Conservation (phyloP, 1,140 invertebrate species). For the Triops cancriformis region DNA sequence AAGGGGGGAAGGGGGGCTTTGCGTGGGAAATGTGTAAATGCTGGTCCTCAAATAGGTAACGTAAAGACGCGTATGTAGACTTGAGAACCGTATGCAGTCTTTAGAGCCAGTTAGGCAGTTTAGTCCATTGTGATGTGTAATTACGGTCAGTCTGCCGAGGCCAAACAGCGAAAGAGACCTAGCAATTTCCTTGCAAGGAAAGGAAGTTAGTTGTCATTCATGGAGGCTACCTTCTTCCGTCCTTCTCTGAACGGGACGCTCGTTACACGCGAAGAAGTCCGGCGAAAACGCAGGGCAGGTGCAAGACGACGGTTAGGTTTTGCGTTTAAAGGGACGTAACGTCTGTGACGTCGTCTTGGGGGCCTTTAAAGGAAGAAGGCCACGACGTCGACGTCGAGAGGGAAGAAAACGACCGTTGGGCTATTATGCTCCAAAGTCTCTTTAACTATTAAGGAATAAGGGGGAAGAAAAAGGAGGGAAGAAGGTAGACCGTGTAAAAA, state of each 20-base stretch:
- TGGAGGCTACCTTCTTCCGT: background rate
- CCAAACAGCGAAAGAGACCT: background rate
- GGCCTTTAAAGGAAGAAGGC: background rate
- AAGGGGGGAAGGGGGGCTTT: no score
- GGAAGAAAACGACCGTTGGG: background rate
- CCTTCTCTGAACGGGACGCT: background rate
- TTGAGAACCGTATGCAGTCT: background rate
- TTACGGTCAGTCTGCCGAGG: background rate
- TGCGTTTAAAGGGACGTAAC: background rate
- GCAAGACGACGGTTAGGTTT: conserved; percentile 9
- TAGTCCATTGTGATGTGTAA: background rate
- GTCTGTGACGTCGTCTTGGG: background rate
- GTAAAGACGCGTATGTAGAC: background rate
- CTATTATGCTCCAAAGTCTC: background rate
- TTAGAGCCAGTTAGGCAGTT: background rate
- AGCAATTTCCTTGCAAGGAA: background rate
- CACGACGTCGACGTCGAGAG: background rate
- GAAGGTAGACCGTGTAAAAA: background rate
- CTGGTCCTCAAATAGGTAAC: background rate
- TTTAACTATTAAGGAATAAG: background rate
- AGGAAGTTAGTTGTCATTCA: conserved; percentile 10
- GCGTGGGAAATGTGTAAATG: background rate
- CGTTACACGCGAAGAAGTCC: background rate
- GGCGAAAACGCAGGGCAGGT: background rate
- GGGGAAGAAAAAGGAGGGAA: background rate